These are phyloP conservation scores for Sorex fumeus DNA, from an alignment of 2,113 vertebrate species.

Conservation along the genomic window DNA sequence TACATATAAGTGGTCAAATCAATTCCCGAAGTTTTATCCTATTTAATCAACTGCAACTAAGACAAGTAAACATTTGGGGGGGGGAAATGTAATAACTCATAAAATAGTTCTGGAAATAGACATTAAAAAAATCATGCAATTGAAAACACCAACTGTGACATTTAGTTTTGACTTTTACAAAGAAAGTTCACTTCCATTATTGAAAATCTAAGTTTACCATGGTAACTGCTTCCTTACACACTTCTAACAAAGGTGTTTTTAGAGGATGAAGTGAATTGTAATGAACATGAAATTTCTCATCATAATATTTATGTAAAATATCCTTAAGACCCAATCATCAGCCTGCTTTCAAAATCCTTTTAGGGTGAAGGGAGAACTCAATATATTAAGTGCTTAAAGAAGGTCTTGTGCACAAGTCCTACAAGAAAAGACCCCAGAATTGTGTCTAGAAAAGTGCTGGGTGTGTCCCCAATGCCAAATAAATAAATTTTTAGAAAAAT, in stretches of 20 bases:
- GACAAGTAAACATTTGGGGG: not conserved
- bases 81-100: not conserved
- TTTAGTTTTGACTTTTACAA: slow-evolving; percentile 69
- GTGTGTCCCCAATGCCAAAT: too few species aligned
- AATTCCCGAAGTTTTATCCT: not conserved
- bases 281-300: slow-evolving; percentile 12
- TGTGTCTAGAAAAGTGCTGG: too few species aligned
- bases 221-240: slow-evolving; percentile 46
- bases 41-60: not conserved
- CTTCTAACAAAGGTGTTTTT: slow-evolving; percentile 13
- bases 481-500: too few species aligned
- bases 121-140: not conserved
- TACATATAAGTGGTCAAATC: not conserved
- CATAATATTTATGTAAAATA: not conserved
- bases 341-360: not conserved
- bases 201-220: slow-evolving; percentile 69
- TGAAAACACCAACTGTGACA: slow-evolving; percentile 39
- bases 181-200: slow-evolving; percentile 51
- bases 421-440: too few species aligned
- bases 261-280: not conserved
- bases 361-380: too few species aligned
- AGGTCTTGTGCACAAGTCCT: too few species aligned
- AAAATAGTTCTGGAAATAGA: slow-evolving; percentile 41
- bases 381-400: too few species aligned
- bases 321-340: not conserved